These are phyloP conservation scores for Sipha flava DNA, from an alignment of 1,140 invertebrate genomes.

Conservation along the genomic window DNA sequence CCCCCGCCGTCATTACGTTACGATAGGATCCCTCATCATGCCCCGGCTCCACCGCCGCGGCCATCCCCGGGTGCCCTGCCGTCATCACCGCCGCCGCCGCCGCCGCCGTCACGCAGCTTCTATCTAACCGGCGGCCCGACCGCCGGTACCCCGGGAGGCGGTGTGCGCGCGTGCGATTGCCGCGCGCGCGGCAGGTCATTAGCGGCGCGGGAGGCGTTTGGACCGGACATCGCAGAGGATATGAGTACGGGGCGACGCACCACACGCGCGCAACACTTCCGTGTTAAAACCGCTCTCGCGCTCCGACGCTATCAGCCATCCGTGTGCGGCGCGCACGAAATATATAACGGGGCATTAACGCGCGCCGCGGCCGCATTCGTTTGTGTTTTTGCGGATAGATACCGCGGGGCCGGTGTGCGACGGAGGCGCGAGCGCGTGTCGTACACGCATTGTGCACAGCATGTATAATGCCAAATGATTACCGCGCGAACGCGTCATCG, in stretches of 20 bases:
- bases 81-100: not conserved
- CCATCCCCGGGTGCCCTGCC: not conserved
- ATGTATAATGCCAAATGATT: too few species aligned
- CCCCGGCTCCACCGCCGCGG: not conserved
- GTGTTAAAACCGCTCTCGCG: not conserved
- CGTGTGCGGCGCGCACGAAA: not conserved
- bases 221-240: slow-evolving; percentile 15
- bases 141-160: not conserved
- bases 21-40: too few species aligned
- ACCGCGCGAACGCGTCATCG: too few species aligned
- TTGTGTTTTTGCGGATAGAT: too few species aligned
- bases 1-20: not conserved
- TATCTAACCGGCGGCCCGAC: not conserved
- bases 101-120: not conserved
- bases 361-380: too few species aligned
- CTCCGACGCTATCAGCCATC: not conserved
- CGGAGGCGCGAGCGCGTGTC: too few species aligned
- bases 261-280: not conserved
- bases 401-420: too few species aligned
- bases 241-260: not conserved
- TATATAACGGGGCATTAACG: too few species aligned
- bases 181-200: not conserved
- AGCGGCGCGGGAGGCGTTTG: not conserved
- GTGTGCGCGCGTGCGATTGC: not conserved
- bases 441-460: too few species aligned